Evolutionary conservation across 2,797 vertebrate genomes (phyloP), one percentile per base, ranked within the genome.

Genomic region (Sebastes hubbsi): DNA sequence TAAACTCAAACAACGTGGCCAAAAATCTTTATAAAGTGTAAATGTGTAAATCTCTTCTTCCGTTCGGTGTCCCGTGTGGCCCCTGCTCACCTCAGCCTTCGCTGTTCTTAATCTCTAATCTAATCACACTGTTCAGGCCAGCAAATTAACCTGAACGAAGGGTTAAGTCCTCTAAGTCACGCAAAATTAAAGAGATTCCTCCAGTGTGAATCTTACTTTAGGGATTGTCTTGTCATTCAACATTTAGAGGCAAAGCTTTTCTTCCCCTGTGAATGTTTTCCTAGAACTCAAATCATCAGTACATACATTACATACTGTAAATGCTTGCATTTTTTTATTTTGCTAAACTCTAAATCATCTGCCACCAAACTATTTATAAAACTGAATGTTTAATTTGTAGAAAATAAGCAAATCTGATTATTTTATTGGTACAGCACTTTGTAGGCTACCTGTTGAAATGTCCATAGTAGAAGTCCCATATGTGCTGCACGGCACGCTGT

Each of bases 61-160:
- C n/a, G 49, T 62, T 72, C n/a, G 14, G 42, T 24, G 10, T 69
- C 38, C 34, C 42, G 0, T 62, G 65, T 77, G 77, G 24, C 65
- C 49, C 2, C 2, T 12, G 46, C 59, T 85, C 75, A 70, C 6
- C 52, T 62, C 66, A 20, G 64, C 29, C 60, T 54, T 60, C 60
- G 5, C 67, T 46, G 46, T 11, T 78, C 67, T 80, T 74, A 65
- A 80, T 5, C 87, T 66, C 60, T 88, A 75, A 87, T 82, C 80
- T 77, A 52, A 80, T 89, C 77, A 36, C 77, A 65, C 67, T 18
- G 54, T 72, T 75, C 66, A n/a, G 46, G 83, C 64, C 85, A 71
- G 74, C 27, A 36, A 2, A 68, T 77, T 77, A 81, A 87, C 52
- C 65, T 22, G 61, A 34, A 74, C 79, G 56, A 62, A 77, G 65